A percentile compares a stretch with the other conserved stretches of the same genome.
Conservation (phyloP, 64 coral and sea anemone genomes). For the Orbicella faveolata region DNA sequence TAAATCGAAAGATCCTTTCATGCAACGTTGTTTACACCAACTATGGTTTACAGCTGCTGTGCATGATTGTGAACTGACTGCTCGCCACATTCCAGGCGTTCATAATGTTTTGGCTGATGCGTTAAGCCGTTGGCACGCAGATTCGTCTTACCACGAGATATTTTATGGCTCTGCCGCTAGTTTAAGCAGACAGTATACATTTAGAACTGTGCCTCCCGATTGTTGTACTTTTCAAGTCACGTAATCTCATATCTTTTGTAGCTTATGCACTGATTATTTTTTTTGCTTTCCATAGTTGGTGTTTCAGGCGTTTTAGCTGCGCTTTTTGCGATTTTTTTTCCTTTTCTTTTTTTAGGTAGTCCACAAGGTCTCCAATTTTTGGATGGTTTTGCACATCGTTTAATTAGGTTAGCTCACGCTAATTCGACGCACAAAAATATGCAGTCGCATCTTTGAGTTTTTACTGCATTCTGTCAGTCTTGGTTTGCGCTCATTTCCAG, state of each 20-base stretch:
- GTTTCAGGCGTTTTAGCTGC: too few relatives aligned
- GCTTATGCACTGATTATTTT: too few relatives aligned
- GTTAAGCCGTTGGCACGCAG: constrained; percentile 37
- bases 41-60: constrained; percentile 29
- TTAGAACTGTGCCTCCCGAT: not conserved
- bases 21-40: constrained; percentile 28
- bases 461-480: not conserved
- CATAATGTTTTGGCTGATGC: constrained; percentile 31
- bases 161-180: not conserved
- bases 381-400: too few relatives aligned
- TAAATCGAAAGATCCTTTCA: constrained; percentile 7
- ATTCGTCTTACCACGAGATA: not conserved
- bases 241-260: not conserved
- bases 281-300: too few relatives aligned
- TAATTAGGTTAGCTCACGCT: too few relatives aligned
- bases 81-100: constrained; percentile 30
- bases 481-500: not conserved
- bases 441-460: not conserved
- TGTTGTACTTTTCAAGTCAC: not conserved
- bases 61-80: constrained; percentile 19
- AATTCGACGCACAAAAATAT: too few relatives aligned
- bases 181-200: not conserved
- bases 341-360: not conserved
- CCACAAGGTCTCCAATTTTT: not conserved
- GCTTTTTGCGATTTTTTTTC: not conserved